Evolutionary conservation across 2,113 vertebrate species (phyloP), one percentile per base, ranked within the genome.

Genomic region (Hystrix cristata): DNA sequence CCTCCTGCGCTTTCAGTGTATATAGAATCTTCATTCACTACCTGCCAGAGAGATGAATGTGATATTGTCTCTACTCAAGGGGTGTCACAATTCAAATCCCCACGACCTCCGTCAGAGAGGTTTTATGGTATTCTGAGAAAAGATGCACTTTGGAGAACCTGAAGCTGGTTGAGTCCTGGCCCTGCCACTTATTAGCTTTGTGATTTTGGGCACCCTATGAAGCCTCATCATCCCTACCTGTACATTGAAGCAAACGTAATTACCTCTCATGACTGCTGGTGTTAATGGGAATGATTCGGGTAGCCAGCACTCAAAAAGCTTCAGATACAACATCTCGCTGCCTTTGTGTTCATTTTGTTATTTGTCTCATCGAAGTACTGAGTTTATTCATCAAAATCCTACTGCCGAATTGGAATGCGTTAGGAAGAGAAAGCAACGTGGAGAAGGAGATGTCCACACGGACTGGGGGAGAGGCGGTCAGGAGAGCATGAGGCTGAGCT

Each of bases 391-490:
- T 55, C n/a, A 72, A 64, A 91, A 71, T 60, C 38, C 38, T n/a
- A 4, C 43, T 57, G 55, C 74, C 34, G 21, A 43, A 16, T 0
- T 57, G 62, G 60, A 78, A 48, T 51, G n/a, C 21, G 23, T 5
- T 57, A 6, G 29, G 34, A 11, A 85, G 46, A 27, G 8, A 27
- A 13, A 23, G 46, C 38, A 69, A 7, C 4, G 5, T 46, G 5
- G 5, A 57, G 43, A 71, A 14, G 0, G 3, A 3, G 51, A 10
- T 27, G 25, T 15, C 4, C 21, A 18, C 43, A 29, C 13, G 15
- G 64, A 21, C 5, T 0, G 21, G 62, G 19, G 53, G 27, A 0
- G 1, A 7, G 0, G 1, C 8, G 51, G 46, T 19, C 0, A 0
- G n/a, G 7, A 57, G n/a, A 34, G 2, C 0, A 4, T 1, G 6